These are phyloP conservation scores for Stenodema calcarata DNA, from an alignment of 2,888 invertebrate species.

Conservation along the genomic window DNA sequence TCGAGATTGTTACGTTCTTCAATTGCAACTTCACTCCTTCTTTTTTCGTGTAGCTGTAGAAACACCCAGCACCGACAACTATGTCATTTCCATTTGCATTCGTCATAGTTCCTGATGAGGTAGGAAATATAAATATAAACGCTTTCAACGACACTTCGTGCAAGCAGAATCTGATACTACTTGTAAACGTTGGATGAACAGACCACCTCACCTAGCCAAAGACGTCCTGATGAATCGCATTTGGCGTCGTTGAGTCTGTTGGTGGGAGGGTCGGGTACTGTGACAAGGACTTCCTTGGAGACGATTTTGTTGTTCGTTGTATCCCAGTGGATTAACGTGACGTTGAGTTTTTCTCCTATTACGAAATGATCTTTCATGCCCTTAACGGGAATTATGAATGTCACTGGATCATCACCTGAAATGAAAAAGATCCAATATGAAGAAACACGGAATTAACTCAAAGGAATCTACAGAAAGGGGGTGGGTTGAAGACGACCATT, in stretches of 20 bases:
- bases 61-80: constrained; percentile 65
- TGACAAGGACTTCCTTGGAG: constrained; percentile 64
- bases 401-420: constrained; percentile 33
- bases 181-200: not conserved
- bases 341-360: constrained; percentile 68
- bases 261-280: constrained; percentile 64
- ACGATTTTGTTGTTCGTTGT: constrained; percentile 65
- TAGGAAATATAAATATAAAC: too few species aligned
- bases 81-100: constrained; percentile 60
- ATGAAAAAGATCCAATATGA: too few species aligned
- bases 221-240: constrained; percentile 74
- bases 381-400: constrained; percentile 55
- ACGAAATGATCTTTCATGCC: constrained; percentile 66
- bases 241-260: constrained; percentile 82
- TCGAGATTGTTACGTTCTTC: constrained; percentile 69
- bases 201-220: constrained; percentile 71
- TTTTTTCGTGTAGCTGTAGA: constrained; percentile 58
- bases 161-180: too few species aligned
- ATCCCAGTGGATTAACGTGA: constrained; percentile 72
- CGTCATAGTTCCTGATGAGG: constrained; percentile 28
- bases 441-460: too few species aligned
- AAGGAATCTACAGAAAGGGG: too few species aligned
- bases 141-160: too few species aligned
- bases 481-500: too few species aligned
- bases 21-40: constrained; percentile 59